A percentile compares a stretch with the other conserved stretches of the same genome.
phyloP scores from a whole-genome alignment of 2,797 vertebrate species.

The Hippocampus kuda region DNA sequence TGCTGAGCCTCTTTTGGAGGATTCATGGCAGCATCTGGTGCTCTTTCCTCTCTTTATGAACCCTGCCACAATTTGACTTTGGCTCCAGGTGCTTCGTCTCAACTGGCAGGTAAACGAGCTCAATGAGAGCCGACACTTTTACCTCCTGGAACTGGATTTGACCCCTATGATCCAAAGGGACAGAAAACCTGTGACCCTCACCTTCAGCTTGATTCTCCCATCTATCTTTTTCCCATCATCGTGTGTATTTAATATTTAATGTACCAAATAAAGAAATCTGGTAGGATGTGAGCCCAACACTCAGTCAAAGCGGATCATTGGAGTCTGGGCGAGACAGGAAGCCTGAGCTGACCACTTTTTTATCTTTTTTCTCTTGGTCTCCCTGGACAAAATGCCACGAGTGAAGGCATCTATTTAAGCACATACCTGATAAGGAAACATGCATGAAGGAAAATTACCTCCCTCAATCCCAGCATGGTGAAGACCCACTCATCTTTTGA shows the following conservation, averaged over 20 bases:
- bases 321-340: conserved; percentile 74
- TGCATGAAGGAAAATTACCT: conserved; percentile 74
- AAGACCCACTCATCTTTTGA: conserved; percentile 60
- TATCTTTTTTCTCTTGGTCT: conserved; percentile 72
- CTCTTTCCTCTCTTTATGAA: not conserved
- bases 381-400: conserved; percentile 76
- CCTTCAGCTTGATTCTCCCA: conserved; percentile 59
- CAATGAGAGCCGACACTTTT: no score
- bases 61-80: no score
- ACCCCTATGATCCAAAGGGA: not conserved
- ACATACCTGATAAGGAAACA: conserved; percentile 86
- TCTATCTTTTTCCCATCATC: conserved; percentile 99
- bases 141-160: not conserved
- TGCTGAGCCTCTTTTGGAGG: conserved; percentile 57
- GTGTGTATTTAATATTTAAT: conserved; percentile 99
- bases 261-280: conserved; percentile 76
- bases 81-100: no score
- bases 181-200: conserved; percentile 67
- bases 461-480: conserved; percentile 56
- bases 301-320: conserved; percentile 50
- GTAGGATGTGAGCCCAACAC: conserved; percentile 52
- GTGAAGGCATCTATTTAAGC: conserved; percentile 85
- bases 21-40: conserved; percentile 20
- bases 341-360: conserved; percentile 89
- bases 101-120: no score